Conservation (phyloP, 2,797 vertebrate genomes). For the Pogoniulus pusillus region DNA sequence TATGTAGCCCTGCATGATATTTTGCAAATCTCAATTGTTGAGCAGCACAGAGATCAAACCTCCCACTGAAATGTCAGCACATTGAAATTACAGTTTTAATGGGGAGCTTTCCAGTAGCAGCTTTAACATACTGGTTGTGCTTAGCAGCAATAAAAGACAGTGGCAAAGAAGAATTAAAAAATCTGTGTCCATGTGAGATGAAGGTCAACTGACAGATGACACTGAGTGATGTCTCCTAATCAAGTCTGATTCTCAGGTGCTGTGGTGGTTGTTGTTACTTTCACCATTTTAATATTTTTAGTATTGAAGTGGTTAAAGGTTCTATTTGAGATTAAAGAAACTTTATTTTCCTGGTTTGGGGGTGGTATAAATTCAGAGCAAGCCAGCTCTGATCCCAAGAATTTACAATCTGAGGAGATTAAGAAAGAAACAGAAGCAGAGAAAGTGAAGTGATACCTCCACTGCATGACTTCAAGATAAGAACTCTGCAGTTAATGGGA, state of each 20-base stretch:
- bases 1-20: neutral
- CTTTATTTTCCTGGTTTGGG: neutral
- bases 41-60: neutral
- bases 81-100: constrained; percentile 18
- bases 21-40: constrained; percentile 10
- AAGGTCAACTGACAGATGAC: constrained; percentile 3
- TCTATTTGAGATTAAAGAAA: neutral
- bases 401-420: neutral
- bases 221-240: neutral
- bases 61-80: constrained; percentile 17
- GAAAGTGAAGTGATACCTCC: neutral
- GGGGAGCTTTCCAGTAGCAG: constrained; percentile 6
- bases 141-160: neutral
- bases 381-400: neutral
- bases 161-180: neutral
- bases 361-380: neutral
- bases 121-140: neutral
- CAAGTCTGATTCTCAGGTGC: neutral
- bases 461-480: neutral
- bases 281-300: neutral
- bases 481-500: neutral
- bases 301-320: neutral
- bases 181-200: neutral
- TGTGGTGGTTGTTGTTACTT: neutral
- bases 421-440: neutral